Conservation (phyloP, 2,113 vertebrate species). For the Hoplias malabaricus region DNA sequence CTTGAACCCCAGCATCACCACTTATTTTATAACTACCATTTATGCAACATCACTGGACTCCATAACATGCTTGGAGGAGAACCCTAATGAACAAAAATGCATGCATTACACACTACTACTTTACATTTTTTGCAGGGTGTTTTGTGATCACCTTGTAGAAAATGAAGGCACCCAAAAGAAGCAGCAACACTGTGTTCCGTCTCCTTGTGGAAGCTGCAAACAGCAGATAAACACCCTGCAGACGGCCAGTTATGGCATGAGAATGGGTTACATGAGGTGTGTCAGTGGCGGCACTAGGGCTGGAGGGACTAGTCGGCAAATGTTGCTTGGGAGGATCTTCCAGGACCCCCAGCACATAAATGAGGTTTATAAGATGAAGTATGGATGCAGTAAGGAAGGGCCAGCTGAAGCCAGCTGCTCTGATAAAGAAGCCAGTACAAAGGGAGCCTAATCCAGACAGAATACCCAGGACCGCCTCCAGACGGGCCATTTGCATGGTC, state of each 20-base stretch:
- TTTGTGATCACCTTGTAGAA: slow-evolving; percentile 60
- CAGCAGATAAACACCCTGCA: slow-evolving; percentile 75
- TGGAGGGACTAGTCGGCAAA: neutral
- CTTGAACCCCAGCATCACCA: no score
- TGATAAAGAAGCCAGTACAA: slow-evolving; percentile 79
- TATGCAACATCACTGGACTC: no score
- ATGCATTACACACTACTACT: no score
- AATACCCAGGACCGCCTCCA: slow-evolving; percentile 79
- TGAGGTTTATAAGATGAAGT: slow-evolving; percentile 70
- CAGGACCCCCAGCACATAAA: slow-evolving; percentile 76
- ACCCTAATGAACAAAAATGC: no score
- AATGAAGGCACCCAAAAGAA: slow-evolving; percentile 75
- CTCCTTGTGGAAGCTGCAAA: slow-evolving; percentile 70
- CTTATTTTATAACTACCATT: no score
- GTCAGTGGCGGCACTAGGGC: neutral
- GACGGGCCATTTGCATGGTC: slow-evolving; percentile 77
- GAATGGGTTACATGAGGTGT: neutral
- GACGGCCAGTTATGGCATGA: slow-evolving; percentile 57
- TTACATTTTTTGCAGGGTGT: no score
- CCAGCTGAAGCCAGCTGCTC: slow-evolving; percentile 75
- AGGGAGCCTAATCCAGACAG: slow-evolving; percentile 76
- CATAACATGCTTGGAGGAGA: no score
- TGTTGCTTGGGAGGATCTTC: slow-evolving; percentile 58
- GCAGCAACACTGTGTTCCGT: slow-evolving; percentile 63
- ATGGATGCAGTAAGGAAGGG: slow-evolving; percentile 69